phyloP scores from a whole-genome alignment of 2,888 invertebrate genomes.

The Napeogenes inachia region DNA sequence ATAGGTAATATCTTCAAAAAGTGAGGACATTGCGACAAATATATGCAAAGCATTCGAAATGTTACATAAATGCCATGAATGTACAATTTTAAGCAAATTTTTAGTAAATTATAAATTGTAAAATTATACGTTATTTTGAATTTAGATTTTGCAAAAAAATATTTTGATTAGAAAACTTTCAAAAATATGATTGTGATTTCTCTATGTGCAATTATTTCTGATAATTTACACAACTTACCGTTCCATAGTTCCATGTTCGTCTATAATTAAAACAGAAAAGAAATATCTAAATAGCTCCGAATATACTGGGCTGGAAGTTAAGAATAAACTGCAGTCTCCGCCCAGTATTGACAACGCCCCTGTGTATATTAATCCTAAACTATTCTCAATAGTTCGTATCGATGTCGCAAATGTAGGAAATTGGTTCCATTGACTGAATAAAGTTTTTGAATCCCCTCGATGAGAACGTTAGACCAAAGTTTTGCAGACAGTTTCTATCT shows the following conservation, averaged over 20 bases:
- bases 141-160: too few relatives aligned
- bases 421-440: slow-evolving; percentile 53
- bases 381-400: slow-evolving; percentile 42
- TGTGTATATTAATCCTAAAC: slow-evolving; percentile 47
- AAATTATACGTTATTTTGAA: too few relatives aligned
- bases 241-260: not conserved
- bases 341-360: slow-evolving; percentile 26
- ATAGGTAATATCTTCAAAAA: too few relatives aligned
- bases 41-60: too few relatives aligned
- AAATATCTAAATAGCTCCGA: slow-evolving; percentile 22
- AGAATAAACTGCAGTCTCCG: slow-evolving; percentile 28
- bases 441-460: slow-evolving; percentile 49
- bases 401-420: slow-evolving; percentile 57
- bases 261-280: not conserved
- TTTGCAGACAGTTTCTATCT: slow-evolving; percentile 42
- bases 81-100: too few relatives aligned
- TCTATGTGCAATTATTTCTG: too few relatives aligned
- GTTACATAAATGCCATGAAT: too few relatives aligned
- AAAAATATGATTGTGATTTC: too few relatives aligned
- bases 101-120: too few relatives aligned
- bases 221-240: too few relatives aligned
- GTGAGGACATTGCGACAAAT: too few relatives aligned
- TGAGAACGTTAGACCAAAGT: slow-evolving; percentile 48
- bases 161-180: too few relatives aligned
- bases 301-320: slow-evolving; percentile 20